Base-by-base conservation (phyloP, 1,140 invertebrate genomes). In the Conus ventricosus region DNA sequence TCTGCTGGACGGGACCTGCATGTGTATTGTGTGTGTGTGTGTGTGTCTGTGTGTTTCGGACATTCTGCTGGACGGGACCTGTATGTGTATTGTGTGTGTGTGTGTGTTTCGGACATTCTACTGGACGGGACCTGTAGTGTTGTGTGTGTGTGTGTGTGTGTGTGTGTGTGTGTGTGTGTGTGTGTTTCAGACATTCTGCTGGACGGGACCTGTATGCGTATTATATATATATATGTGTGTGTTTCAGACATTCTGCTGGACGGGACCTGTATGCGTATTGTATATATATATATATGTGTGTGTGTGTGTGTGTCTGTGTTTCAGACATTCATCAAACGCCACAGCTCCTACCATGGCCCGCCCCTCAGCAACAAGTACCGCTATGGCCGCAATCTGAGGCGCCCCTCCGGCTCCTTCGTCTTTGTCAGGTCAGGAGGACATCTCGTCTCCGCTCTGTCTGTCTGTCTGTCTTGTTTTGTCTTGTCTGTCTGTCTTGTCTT, bases 271-370 rank as follows among this genome's bases (percentile, higher is more conserved):
- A 55, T 55, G 17, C 1, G 15, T 17, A 82, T 82, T 17, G 54
- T 84, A 20, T 55, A 55, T 51, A 54, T 39, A 8, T 55, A 55
- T n/a, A n/a, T 27, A 8, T 25, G 39, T 83, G 13, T 1, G 53
- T 53, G 80, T 60, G 15, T 54, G 11, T 57, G 20, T 25, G 17
- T 85, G 53, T 67, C n/a, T 57, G 53, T 87, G 84, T 87, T 87
- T 0, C 85, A 87, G 85, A 87, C 85, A 87, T 87, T 78, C 84
- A 88, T 91, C 51, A 91, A 91, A 75, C 80, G 90, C 25, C 89
- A 90, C 83, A 91, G 90, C 87, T 91, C 90, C 80, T 91, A 90
- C 88, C 90, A 91, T 91, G 90, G 89, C 39, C 89, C 89, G 51
- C 89, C 88, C 27, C 15, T 85, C 80, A 84, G 84, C 76, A 89